Base-by-base conservation (phyloP, 2,888 invertebrate species). In the Heliconius sara region DNA sequence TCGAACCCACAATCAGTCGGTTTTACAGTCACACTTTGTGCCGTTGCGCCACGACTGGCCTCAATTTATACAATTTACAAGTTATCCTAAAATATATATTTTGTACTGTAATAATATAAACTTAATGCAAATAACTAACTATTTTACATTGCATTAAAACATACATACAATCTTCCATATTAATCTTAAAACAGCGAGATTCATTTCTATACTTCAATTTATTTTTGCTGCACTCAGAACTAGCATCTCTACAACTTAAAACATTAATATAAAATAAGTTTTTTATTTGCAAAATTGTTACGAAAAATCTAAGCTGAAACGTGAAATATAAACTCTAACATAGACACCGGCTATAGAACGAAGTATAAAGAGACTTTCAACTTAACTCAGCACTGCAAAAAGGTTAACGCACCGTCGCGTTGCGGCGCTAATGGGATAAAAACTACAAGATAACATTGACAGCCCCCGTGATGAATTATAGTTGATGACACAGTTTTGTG, bases 371-470 rank as follows among this genome's bases (percentile, higher is more conserved):
- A 43, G 27, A 75, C 43, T 43, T 43, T 65, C 27, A 13, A 43
- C 65, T 76, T 65, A 74, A 22, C 34, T 74, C 71, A 52, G 63
- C 47, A 71, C 86, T 83, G 88, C 87, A 90, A 91, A 91, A 91
- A 93, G 93, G 93, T 93, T 91, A 92, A 91, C 86, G 93, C 83
- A 88, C 90, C 60, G 73, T 43, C 67, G 78, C 66, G 84, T 83
- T 72, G 34, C 82, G 83, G 84, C 83, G 85, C 85, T 87, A 87
- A 86, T 86, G 87, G 88, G 88, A 89, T 91, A 91, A 92, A 93
- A 92, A 91, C 89, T 87, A 85, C 83, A 84, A 84, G 93, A 94
- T 93, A 93, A 88, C 88, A 90, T 89, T 92, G 94, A 92, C 92
- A 90, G 88, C 85, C 83, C 52, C 83, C 83, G 89, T 93, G 93